phyloP scores from a whole-genome alignment of 2,797 vertebrate genomes.

The Pipistrellus pygmaeus region DNA sequence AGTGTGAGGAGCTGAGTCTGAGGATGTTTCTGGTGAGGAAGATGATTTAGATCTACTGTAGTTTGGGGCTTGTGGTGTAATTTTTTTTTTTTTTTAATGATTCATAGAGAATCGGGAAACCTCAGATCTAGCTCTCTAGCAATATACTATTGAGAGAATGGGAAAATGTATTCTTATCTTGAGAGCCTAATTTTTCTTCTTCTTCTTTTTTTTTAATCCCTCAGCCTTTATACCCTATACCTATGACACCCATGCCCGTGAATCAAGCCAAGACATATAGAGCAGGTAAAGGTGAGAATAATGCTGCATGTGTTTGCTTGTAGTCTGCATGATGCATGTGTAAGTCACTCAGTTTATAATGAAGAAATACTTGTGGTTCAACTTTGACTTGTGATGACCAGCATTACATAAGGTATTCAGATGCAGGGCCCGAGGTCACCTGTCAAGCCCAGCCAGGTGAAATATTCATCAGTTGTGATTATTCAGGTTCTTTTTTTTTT shows the following conservation, averaged over 20 bases:
- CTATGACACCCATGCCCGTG: conserved; percentile 98
- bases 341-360: conserved; percentile 20
- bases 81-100: conserved; percentile 63
- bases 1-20: not conserved
- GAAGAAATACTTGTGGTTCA: not conserved
- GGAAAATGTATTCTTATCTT: conserved; percentile 17
- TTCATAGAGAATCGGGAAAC: conserved; percentile 18
- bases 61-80: conserved; percentile 6
- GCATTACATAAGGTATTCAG: not conserved
- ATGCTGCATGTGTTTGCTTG: conserved; percentile 88
- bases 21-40: conserved; percentile 39
- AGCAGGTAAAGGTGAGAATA: conserved; percentile 99
- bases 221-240: conserved; percentile 98
- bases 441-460: not conserved
- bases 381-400: not conserved
- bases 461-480: not conserved
- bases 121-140: not conserved
- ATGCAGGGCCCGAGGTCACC: not conserved
- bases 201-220: conserved; percentile 52
- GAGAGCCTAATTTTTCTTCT: conserved; percentile 56
- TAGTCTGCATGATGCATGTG: conserved; percentile 87
- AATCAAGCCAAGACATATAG: conserved; percentile 99
- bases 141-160: not conserved
- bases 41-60: conserved; percentile 15
- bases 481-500: not conserved